A percentile compares a stretch with the other conserved stretches of the same genome.
phyloP scores from a whole-genome alignment of 2,888 invertebrate genomes.

The Tetragonisca angustula region DNA sequence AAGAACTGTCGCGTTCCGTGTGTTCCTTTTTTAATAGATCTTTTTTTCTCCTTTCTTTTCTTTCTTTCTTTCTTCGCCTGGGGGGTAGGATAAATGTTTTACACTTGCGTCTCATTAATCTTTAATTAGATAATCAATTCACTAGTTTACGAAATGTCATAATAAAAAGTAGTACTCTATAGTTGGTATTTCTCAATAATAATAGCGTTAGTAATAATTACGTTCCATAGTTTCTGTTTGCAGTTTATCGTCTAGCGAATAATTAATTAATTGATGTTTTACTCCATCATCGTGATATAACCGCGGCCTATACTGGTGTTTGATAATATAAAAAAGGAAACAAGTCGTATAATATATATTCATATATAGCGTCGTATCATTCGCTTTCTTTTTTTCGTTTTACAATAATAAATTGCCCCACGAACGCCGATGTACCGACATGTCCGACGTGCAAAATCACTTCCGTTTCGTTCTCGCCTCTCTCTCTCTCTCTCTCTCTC shows the following conservation, averaged over 20 bases:
- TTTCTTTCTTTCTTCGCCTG: slow-evolving; percentile 21
- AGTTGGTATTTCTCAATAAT: slow-evolving; percentile 75
- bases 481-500: no score
- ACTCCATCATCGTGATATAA: slow-evolving; percentile 60
- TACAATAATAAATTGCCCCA: slow-evolving; percentile 76
- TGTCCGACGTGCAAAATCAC: slow-evolving; percentile 27
- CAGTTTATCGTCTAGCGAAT: slow-evolving; percentile 69
- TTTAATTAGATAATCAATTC: slow-evolving; percentile 77
- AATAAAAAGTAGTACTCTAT: slow-evolving; percentile 79
- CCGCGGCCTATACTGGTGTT: slow-evolving; percentile 65
- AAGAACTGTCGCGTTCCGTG: slow-evolving; percentile 12
- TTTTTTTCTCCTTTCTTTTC: no score
- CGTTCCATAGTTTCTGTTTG: slow-evolving; percentile 70
- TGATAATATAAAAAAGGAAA: slow-evolving; percentile 73
- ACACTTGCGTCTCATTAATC: slow-evolving; percentile 73
- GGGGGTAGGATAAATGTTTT: slow-evolving; percentile 45
- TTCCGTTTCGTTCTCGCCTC: slow-evolving; percentile 2
- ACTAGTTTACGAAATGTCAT: slow-evolving; percentile 79
- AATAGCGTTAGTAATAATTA: slow-evolving; percentile 69
- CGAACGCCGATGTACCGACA: slow-evolving; percentile 73
- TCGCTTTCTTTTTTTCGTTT: slow-evolving; percentile 69
- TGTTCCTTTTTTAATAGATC: no score
- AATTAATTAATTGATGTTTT: slow-evolving; percentile 59
- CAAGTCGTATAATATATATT: slow-evolving; percentile 72
- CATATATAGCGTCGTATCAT: slow-evolving; percentile 75